Conservation (phyloP, 2,113 vertebrate genomes). For the Scomber scombrus region DNA sequence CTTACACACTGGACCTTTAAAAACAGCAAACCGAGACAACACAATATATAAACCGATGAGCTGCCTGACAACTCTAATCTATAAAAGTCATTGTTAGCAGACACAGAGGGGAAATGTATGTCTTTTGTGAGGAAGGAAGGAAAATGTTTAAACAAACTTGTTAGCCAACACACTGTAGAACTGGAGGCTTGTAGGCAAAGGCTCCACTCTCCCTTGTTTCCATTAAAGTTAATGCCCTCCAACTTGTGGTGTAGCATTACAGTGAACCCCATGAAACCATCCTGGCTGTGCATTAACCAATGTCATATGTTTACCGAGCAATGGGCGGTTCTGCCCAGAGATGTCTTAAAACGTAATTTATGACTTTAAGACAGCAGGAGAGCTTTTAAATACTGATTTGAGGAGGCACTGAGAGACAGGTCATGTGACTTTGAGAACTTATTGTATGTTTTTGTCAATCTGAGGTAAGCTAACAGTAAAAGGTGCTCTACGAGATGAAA, state of each 20-base stretch:
- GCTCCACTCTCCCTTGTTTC: conserved; percentile 61
- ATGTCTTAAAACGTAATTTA: conserved; percentile 65
- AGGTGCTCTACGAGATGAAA: conserved; percentile 43
- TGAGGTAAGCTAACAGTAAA: conserved; percentile 46
- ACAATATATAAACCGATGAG: conserved; percentile 26
- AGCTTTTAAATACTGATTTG: conserved; percentile 55
- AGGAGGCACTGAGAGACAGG: conserved; percentile 52
- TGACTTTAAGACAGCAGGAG: conserved; percentile 46
- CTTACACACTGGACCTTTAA: conserved; percentile 1
- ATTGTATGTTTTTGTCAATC: conserved; percentile 48
- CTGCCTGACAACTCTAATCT: conserved; percentile 46
- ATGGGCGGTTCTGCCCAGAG: conserved; percentile 50
- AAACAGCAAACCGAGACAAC: conserved; percentile 27
- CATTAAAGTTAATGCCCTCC: conserved; percentile 77
- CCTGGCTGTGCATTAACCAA: conserved; percentile 69
- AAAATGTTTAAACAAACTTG: conserved; percentile 65
- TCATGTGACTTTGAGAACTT: conserved; percentile 38
- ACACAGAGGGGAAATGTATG: conserved; percentile 40
- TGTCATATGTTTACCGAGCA: conserved; percentile 69
- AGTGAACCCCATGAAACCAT: conserved; percentile 71
- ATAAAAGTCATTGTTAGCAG: conserved; percentile 74
- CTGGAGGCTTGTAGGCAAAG: conserved; percentile 43
- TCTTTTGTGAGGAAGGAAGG: conserved; percentile 50
- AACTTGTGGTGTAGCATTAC: conserved; percentile 78
- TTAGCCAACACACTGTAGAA: conserved; percentile 56